Evolutionary conservation across 2,888 invertebrate genomes (phyloP), one percentile per base, ranked within the genome.

Genomic region (Caenorhabditis wallacei): DNA sequence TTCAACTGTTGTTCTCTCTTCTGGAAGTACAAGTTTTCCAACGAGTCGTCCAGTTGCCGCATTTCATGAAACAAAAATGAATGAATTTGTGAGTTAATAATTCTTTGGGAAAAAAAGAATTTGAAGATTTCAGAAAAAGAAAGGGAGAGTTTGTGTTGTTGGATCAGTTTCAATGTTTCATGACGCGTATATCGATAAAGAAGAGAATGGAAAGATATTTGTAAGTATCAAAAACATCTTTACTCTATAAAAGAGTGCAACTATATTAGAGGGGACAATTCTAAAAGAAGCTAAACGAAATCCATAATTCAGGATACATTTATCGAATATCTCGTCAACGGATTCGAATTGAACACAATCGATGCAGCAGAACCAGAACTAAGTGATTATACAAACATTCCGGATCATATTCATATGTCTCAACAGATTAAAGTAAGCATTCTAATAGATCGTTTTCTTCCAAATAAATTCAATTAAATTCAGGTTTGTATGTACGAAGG

Each of bases 281-380:
- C n/a, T n/a, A n/a, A n/a, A n/a, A n/a, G n/a, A n/a, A n/a, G n/a
- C n/a, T n/a, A n/a, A n/a, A n/a, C n/a, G n/a, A n/a, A n/a, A n/a
- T n/a, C n/a, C n/a, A n/a, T n/a, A 40, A 2, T 91, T 13, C 86
- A 93, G 91, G 97, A 98, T 92, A 95, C 96, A 92, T 93, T 98
- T 66, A 94, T 98, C 90, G 95, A 95, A 88, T 95, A 95, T 91
- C 94, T 99, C 64, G 94, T 95, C 1, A 93, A 94, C 40, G 93
- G 94, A 26, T 93, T 95, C 79, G 92, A 94, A 78, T 94, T 96
- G 82, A 95, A 96, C 88, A 94, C 95, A 26, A 95, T 96, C 30
- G 97, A 97, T 92, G 95, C 96, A 46, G 97, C 97, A 89, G 97
- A 98, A 92, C 95, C 96, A 37, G 98, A 99, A 93, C 94, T 96